These are phyloP conservation scores for Graptemys geographica DNA, from an alignment of 2,797 vertebrate genomes.

Conservation along the genomic window DNA sequence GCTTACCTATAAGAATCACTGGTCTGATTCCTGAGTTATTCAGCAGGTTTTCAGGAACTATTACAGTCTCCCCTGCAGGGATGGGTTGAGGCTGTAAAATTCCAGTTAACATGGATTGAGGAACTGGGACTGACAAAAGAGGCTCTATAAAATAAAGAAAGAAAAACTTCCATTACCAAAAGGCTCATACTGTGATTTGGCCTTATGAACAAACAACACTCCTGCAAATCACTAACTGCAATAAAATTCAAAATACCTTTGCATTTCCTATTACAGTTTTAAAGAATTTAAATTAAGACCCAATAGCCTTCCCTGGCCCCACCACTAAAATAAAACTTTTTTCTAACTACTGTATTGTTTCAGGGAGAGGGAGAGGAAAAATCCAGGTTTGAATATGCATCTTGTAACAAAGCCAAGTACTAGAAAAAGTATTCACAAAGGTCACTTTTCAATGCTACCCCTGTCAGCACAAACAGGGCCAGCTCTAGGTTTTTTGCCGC, in stretches of 20 bases:
- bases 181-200: conserved; percentile 77
- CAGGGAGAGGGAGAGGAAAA: conserved; percentile 27
- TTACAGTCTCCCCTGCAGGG: conserved; percentile 94
- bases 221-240: conserved; percentile 63
- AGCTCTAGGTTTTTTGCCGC: too few relatives aligned
- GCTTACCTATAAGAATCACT: conserved; percentile 96
- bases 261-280: conserved; percentile 73
- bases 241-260: conserved; percentile 74
- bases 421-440: conserved; percentile 16
- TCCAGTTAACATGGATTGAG: conserved; percentile 87
- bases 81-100: conserved; percentile 96
- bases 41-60: conserved; percentile 96
- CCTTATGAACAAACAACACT: conserved; percentile 63
- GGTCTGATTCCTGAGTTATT: conserved; percentile 94
- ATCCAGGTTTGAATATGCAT: conserved; percentile 60
- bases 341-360: conserved; percentile 52
- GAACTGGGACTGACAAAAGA: conserved; percentile 86
- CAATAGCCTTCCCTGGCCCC: conserved; percentile 29
- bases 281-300: conserved; percentile 67
- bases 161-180: conserved; percentile 64
- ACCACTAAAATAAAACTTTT: conserved; percentile 57
- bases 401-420: conserved; percentile 63
- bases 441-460: not conserved
- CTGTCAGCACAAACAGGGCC: not conserved
- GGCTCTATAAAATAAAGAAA: conserved; percentile 85